Evolutionary conservation across 2,888 invertebrate genomes (phyloP), one percentile per base, ranked within the genome.

Genomic region (Drosophila macrospina): DNA sequence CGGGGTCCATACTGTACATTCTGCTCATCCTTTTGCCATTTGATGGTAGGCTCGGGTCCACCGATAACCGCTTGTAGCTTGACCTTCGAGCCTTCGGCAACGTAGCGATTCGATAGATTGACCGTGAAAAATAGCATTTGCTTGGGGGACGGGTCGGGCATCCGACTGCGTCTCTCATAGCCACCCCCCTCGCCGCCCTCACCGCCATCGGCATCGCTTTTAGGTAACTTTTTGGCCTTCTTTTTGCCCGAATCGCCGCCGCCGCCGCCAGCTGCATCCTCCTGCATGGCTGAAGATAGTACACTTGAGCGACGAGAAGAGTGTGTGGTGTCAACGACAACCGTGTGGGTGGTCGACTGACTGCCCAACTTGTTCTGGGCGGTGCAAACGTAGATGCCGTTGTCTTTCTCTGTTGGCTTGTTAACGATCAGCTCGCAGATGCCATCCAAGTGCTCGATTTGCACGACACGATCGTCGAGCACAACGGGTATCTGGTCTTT

Each of bases 51-150:
- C 68, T 96, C 95, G 0, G 95, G 94, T 5, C 96, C 95, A 37
- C 96, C 93, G 1, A 97, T 94, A 62, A 95, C 95, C 81, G 97
- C 97, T 3, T 96, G 96, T 36, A 97, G 91, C 92, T 96, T 96
- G 5, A 97, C 95, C 78, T 95, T 93, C 5, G 96, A 95, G 0
- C 96, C 95, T 89, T 95, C 95, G 8, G 91, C 90, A 8, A 92
- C 88, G 72, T 91, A 92, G 1, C 92, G 91, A 73, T 92, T 92
- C 0, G 90, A 88, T 16, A 91, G 74, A 73, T 91, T 89, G 24
- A 91, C 91, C 60, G 90, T 90, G 63, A 92, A 92, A 64, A 91
- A 91, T 2, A 92, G 80, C 83, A 91, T 90, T 66, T 87, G 89
- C 68, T 93, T 94, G 59, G 94, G 94, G 15, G 91, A 87, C 5